Percentiles rank a stretch among this genome's conserved stretches.
Evolutionary conservation across 2,797 vertebrate species (phyloP).

Genomic region (Crax fasciolata): DNA sequence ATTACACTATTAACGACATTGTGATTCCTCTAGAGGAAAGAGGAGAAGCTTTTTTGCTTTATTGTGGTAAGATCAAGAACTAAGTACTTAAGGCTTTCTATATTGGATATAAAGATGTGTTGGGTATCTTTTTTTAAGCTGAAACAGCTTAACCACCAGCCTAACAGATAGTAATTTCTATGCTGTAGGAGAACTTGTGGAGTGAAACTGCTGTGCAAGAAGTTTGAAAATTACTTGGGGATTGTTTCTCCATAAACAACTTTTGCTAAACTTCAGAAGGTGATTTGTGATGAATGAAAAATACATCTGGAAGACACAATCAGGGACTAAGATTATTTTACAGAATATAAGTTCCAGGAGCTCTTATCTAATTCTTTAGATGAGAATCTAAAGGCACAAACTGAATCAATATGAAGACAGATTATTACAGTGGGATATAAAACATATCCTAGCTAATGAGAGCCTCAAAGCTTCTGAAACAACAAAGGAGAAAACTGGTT

Average conservation of each 20-base stretch:
- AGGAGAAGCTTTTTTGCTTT: not conserved
- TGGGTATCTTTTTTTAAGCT: not conserved
- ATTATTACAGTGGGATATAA: not conserved
- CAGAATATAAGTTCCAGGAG: not conserved
- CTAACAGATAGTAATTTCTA: not conserved
- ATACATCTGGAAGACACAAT: not conserved
- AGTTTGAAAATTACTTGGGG: not conserved
- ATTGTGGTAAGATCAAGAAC: not conserved
- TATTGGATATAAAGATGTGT: not conserved
- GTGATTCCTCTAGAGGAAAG: not conserved
- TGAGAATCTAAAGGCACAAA: not conserved
- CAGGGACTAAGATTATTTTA: not conserved
- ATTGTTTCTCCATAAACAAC: not conserved
- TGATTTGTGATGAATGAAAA: not conserved
- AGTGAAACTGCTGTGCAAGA: not conserved
- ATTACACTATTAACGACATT: not conserved
- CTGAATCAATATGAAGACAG: not conserved
- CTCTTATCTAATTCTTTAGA: not conserved
- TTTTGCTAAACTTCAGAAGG: not conserved
- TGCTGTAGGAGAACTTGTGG: not conserved
- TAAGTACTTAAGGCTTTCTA: not conserved
- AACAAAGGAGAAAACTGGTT: slow-evolving; percentile 29
- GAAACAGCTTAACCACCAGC: not conserved
- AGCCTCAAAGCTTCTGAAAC: slow-evolving; percentile 1
- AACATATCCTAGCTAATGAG: not conserved